Evolutionary conservation across 2,888 invertebrate species (phyloP), one percentile per base, ranked within the genome.

Genomic region (Spilosoma lubricipeda): DNA sequence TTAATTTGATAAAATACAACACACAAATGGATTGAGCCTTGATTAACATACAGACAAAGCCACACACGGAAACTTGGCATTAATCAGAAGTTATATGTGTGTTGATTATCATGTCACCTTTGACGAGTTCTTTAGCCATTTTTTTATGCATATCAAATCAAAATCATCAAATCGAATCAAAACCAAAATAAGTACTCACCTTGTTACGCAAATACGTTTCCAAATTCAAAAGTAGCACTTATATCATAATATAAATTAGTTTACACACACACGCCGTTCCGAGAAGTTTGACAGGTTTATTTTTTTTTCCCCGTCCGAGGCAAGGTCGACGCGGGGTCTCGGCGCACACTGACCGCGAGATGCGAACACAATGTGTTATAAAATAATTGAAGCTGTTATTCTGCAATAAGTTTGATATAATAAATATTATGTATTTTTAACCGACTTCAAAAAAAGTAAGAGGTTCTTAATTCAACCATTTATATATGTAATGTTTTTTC

Each of bases 271-370:
- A 63, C 65, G 39, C 48, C 63, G 48, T 82, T 82, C 78, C 73
- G 18, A 52, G 71, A 83, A 84, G 27, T 65, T n/a, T 36, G 67
- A 78, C 76, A 71, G 76, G 84, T 84, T 82, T 52, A 71, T 74
- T 9, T 79, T 23, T 70, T 84, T 85, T 81, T 82, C 77, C 83
- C 82, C 42, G 75, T 84, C 2, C 27, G 42, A 7, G 30, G 39
- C 84, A 82, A 84, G 82, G 82, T 80, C 82, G 82, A 33, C 13
- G 18, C 39, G 66, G 45, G 76, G 52, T 73, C 80, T 63, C 77
- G 72, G 20, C 72, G 84, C 78, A 78, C 66, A 82, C 82, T 82
- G 82, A 67, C 52, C 70, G 70, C 73, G 63, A 8, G 33, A 30
- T 27, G 9, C 30, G 59, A 33, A 36, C 48, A 70, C 52, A 69